A percentile compares a stretch with the other conserved stretches of the same genome.
These are phyloP conservation scores for Ennomos quercinarius DNA, from an alignment of 2,888 invertebrate genomes.

Conservation along the genomic window DNA sequence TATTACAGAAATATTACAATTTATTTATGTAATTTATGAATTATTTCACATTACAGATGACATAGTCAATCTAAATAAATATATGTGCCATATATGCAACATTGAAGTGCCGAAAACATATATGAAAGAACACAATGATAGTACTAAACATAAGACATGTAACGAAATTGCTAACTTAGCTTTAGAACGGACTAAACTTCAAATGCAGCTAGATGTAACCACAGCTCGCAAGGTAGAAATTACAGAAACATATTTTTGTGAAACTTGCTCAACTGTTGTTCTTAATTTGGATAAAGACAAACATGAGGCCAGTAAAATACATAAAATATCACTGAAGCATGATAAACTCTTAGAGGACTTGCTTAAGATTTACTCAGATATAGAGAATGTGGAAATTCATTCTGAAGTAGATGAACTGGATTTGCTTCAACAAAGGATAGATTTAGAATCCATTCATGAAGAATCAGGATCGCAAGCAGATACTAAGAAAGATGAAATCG, in stretches of 20 bases:
- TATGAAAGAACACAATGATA: slow-evolving; percentile 44
- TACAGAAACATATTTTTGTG: slow-evolving; percentile 45
- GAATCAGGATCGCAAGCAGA: neutral
- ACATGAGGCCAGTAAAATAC: slow-evolving; percentile 42
- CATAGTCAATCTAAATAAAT: slow-evolving; percentile 29
- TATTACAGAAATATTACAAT: neutral
- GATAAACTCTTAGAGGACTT: slow-evolving; percentile 43
- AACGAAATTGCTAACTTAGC: slow-evolving; percentile 46
- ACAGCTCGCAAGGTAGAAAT: slow-evolving; percentile 11
- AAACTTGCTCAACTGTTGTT: slow-evolving; percentile 41
- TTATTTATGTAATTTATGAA: too few relatives aligned
- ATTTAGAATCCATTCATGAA: neutral
- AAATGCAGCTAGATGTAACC: slow-evolving; percentile 29
- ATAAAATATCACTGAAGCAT: slow-evolving; percentile 40
- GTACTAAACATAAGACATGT: slow-evolving; percentile 46
- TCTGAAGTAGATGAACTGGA: slow-evolving; percentile 12
- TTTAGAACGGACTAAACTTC: slow-evolving; percentile 42
- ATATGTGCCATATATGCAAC: slow-evolving; percentile 53
- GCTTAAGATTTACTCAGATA: slow-evolving; percentile 30
- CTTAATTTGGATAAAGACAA: slow-evolving; percentile 29
- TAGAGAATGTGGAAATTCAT: slow-evolving; percentile 17
- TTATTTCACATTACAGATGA: slow-evolving; percentile 25
- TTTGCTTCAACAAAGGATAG: slow-evolving; percentile 7
- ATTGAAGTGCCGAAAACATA: slow-evolving; percentile 47
- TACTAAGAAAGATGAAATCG: neutral